These are phyloP conservation scores for Ariopsis seemanni DNA, from an alignment of 2,113 vertebrate genomes.

Conservation along the genomic window DNA sequence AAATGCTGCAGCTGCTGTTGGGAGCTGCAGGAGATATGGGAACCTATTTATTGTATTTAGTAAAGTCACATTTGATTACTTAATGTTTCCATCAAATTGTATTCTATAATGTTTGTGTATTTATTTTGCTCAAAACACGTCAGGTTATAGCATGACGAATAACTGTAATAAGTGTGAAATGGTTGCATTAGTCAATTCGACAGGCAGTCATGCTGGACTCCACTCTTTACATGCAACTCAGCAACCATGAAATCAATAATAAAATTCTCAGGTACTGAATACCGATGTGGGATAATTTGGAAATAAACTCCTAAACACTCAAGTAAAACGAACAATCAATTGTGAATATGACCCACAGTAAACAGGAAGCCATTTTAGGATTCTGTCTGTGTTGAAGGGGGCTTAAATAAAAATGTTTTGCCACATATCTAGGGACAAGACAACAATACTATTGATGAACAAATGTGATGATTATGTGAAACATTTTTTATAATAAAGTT, in stretches of 20 bases:
- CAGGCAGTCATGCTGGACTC: too few relatives aligned
- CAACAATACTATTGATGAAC: neutral
- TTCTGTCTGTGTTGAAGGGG: neutral
- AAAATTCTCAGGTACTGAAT: neutral
- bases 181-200: too few relatives aligned
- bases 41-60: too few relatives aligned
- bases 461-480: neutral
- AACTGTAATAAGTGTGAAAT: too few relatives aligned
- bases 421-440: neutral
- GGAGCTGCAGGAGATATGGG: neutral
- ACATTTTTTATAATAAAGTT: too few relatives aligned
- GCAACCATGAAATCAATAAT: too few relatives aligned
- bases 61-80: too few relatives aligned
- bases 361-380: neutral
- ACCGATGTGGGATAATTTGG: neutral
- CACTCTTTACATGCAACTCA: too few relatives aligned
- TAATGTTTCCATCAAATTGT: too few relatives aligned
- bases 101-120: too few relatives aligned
- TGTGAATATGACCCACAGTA: neutral
- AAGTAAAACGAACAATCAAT: neutral
- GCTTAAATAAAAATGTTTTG: neutral
- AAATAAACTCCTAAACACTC: neutral
- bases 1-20: neutral
- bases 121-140: too few relatives aligned
- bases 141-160: too few relatives aligned